Conservation (phyloP, 2,888 invertebrate species). For the Hydrotaea diabolus region DNA sequence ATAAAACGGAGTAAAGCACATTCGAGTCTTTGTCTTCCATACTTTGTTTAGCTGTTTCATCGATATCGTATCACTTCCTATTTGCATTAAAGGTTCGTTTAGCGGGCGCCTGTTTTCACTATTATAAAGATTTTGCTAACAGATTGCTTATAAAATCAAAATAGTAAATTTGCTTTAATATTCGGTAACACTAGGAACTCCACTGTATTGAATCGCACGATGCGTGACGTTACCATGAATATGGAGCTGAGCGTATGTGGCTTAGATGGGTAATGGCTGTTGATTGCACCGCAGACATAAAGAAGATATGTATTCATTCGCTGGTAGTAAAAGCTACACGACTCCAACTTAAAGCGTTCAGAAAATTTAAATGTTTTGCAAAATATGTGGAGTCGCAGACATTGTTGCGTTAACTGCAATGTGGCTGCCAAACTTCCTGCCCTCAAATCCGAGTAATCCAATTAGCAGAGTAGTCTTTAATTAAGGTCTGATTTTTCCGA, state of each 20-base stretch:
- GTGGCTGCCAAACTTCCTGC: not conserved
- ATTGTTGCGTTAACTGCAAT: not conserved
- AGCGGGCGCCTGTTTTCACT: not conserved
- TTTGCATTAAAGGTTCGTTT: not conserved
- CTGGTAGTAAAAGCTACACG: not conserved
- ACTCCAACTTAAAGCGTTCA: not conserved
- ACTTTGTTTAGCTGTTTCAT: not conserved
- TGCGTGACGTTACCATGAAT: not conserved
- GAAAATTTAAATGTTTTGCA: slow-evolving; percentile 4
- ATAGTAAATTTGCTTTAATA: slow-evolving; percentile 66
- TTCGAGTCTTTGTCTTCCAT: not conserved
- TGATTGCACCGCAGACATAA: slow-evolving; percentile 64
- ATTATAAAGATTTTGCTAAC: slow-evolving; percentile 53
- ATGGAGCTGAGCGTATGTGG: not conserved
- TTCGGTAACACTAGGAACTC: slow-evolving; percentile 63
- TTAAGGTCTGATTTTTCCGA: slow-evolving; percentile 54
- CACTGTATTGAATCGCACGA: slow-evolving; percentile 37
- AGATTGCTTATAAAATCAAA: slow-evolving; percentile 64
- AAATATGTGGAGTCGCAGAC: not conserved
- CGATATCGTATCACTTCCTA: not conserved
- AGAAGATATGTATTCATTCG: not conserved
- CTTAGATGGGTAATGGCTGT: slow-evolving; percentile 59
- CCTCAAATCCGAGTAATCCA: slow-evolving; percentile 16
- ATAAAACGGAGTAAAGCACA: too few species aligned
- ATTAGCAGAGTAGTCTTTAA: slow-evolving; percentile 52